phyloP scores from a whole-genome alignment of 2,888 invertebrate species.

The Proisotoma minuta region DNA sequence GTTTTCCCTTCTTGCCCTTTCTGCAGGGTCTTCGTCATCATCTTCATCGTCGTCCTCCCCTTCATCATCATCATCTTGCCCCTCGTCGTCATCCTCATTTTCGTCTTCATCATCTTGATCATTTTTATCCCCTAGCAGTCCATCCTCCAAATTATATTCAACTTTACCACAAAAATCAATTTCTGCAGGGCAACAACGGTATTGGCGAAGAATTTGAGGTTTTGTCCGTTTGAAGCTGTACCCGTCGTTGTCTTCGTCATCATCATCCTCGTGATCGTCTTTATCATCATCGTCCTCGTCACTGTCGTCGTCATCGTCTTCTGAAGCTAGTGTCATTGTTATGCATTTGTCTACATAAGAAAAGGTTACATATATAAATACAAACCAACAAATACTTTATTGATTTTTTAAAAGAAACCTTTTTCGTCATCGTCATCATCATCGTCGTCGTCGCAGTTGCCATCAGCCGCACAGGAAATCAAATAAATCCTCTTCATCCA shows the following conservation, averaged over 20 bases:
- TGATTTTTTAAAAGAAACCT: conserved; percentile 49
- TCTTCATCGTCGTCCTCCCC: conserved; percentile 54
- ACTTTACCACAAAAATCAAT: conserved; percentile 37
- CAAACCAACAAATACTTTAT: no score
- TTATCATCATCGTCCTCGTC: conserved; percentile 41
- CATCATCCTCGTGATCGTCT: conserved; percentile 44
- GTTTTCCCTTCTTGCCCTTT: conserved; percentile 28
- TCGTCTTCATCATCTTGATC: conserved; percentile 48
- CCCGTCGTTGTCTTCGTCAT: conserved; percentile 20
- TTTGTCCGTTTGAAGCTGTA: conserved; percentile 5
- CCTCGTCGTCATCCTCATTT: conserved; percentile 55
- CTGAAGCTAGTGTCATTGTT: conserved; percentile 37
- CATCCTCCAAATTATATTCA: conserved; percentile 13
- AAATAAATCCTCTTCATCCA: conserved; percentile 70
- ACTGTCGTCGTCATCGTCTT: conserved; percentile 31
- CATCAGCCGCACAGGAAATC: conserved; percentile 39
- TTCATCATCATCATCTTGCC: conserved; percentile 54
- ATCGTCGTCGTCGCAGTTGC: conserved; percentile 56
- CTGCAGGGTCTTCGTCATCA: conserved; percentile 23
- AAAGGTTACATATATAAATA: neutral
- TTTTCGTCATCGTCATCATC: conserved; percentile 54
- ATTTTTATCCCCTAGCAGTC: conserved; percentile 33
- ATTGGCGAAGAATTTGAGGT: conserved; percentile 13
- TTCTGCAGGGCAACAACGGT: conserved; percentile 38
- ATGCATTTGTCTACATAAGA: conserved; percentile 31